phyloP scores from a whole-genome alignment of 2,888 invertebrate genomes.

The Tenthredo notha region DNA sequence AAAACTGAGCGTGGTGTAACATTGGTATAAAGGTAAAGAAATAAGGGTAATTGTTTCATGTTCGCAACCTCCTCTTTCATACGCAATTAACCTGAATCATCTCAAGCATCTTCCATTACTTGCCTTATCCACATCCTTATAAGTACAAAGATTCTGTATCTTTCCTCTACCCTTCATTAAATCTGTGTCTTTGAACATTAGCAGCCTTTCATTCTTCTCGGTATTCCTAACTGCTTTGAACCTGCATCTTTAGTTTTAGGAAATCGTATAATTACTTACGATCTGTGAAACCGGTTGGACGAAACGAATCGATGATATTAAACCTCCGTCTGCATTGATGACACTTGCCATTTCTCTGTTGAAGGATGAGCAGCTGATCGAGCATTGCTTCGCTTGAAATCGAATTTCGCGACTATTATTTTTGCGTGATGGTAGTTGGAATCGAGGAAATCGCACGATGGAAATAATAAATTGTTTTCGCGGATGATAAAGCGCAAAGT shows the following conservation, averaged over 20 bases:
- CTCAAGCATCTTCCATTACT: slow-evolving; percentile 7
- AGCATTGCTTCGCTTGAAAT: neutral
- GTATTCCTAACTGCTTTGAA: neutral
- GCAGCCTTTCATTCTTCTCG: neutral
- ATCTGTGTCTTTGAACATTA: neutral
- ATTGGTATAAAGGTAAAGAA: neutral
- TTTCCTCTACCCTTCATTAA: neutral
- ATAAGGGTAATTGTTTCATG: neutral
- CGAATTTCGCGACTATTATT: slow-evolving; percentile 10
- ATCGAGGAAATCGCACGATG: neutral
- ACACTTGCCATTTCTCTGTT: neutral
- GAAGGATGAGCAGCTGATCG: neutral
- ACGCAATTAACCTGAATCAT: slow-evolving; percentile 5
- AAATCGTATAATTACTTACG: neutral
- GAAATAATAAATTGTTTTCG: slow-evolving; percentile 28
- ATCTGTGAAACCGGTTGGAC: neutral
- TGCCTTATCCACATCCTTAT: neutral
- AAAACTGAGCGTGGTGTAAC: slow-evolving; percentile 11
- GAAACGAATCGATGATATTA: neutral
- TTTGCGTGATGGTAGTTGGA: neutral
- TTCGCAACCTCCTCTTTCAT: neutral
- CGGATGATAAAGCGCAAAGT: slow-evolving; percentile 44
- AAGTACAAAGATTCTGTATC: neutral
- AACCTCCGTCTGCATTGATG: neutral
- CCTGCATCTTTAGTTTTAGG: neutral